A percentile compares a stretch with the other conserved stretches of the same genome.
These are phyloP conservation scores for Eupithecia tripunctaria DNA, from an alignment of 2,888 invertebrate species.

Conservation along the genomic window DNA sequence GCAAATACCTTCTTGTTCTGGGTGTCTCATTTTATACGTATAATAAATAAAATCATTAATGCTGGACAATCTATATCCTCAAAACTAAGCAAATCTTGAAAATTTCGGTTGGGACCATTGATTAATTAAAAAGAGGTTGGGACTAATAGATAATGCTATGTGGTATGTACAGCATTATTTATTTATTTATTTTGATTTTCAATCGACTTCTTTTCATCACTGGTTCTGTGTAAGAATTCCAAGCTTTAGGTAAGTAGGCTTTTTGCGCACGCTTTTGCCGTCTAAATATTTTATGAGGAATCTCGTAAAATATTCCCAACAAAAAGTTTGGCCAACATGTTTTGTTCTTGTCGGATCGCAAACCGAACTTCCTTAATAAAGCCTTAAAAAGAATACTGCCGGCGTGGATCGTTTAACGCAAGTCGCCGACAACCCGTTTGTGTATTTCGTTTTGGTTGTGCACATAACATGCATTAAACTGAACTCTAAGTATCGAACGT, in stretches of 20 bases:
- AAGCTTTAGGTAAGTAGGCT: neutral
- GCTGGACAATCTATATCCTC: too few relatives aligned
- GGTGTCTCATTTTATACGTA: too few relatives aligned
- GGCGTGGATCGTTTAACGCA: conserved; percentile 35
- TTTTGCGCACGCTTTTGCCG: neutral
- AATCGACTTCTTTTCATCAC: neutral
- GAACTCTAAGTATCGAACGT: conserved; percentile 8
- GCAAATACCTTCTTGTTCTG: too few relatives aligned
- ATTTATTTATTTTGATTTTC: neutral
- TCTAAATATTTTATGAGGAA: neutral
- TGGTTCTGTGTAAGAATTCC: neutral
- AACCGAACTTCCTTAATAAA: conserved; percentile 31
- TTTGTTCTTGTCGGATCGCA: conserved; percentile 16
- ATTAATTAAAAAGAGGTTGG: too few relatives aligned
- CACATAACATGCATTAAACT: conserved; percentile 38
- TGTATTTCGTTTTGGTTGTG: conserved; percentile 44
- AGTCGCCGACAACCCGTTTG: conserved; percentile 35
- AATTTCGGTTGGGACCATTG: too few relatives aligned
- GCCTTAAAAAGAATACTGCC: conserved; percentile 28
- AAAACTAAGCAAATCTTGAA: too few relatives aligned
- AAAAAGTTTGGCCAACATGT: conserved; percentile 10
- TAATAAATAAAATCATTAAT: too few relatives aligned
- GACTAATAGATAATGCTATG: too few relatives aligned
- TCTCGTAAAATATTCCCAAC: neutral
- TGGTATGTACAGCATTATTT: too few relatives aligned